A percentile compares a stretch with the other conserved stretches of the same genome.
Conservation (phyloP, 1,140 invertebrate species). For the Pogonognathellus flavescens region DNA sequence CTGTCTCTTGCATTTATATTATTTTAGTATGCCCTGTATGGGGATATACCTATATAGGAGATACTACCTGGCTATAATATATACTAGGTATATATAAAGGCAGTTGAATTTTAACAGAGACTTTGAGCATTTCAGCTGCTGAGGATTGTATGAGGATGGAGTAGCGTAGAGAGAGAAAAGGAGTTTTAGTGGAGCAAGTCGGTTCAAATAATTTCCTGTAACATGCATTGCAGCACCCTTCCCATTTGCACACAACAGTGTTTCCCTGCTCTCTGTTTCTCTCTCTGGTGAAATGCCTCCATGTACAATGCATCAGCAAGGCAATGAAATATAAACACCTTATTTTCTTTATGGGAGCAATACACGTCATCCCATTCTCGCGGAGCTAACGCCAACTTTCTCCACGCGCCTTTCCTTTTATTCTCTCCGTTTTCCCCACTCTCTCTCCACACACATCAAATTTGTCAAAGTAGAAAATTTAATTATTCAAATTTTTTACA, state of each 20-base stretch:
- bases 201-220: slow-evolving; percentile 38
- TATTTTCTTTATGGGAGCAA: slow-evolving; percentile 47
- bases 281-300: slow-evolving; percentile 1
- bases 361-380: slow-evolving; percentile 35
- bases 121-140: too few relatives aligned
- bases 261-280: slow-evolving; percentile 3
- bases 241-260: slow-evolving; percentile 30
- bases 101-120: too few relatives aligned
- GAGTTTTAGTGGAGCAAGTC: neutral
- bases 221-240: slow-evolving; percentile 38
- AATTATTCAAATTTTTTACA: slow-evolving; percentile 51
- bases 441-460: slow-evolving; percentile 35
- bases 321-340: slow-evolving; percentile 50
- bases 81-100: too few relatives aligned
- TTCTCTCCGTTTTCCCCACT: slow-evolving; percentile 23
- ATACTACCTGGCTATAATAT: too few relatives aligned
- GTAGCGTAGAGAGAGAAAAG: neutral
- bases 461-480: slow-evolving; percentile 50
- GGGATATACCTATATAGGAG: too few relatives aligned
- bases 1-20: too few relatives aligned
- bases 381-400: slow-evolving; percentile 13
- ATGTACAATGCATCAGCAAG: slow-evolving; percentile 48
- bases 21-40: too few relatives aligned
- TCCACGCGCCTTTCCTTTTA: neutral
- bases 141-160: too few relatives aligned